These are phyloP conservation scores for Paramormyrops kingsleyae DNA, from an alignment of 2,113 vertebrate species.

Conservation along the genomic window DNA sequence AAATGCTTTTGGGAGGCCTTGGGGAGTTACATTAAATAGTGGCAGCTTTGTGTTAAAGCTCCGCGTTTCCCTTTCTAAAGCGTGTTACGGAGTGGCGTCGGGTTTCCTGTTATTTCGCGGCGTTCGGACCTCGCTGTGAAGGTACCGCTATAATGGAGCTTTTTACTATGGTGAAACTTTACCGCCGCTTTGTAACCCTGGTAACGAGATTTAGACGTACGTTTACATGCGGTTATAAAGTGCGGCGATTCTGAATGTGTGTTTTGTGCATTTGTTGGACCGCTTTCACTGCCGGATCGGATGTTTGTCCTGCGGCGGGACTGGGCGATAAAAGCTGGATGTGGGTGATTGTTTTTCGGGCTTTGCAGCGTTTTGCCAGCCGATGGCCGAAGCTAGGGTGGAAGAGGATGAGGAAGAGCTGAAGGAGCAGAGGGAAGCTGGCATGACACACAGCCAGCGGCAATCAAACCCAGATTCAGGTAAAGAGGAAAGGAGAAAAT, in stretches of 20 bases:
- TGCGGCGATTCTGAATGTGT: background rate
- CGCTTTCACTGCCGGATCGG: background rate
- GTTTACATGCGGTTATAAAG: background rate
- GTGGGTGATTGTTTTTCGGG: background rate
- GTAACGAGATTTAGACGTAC: background rate
- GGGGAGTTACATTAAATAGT: background rate
- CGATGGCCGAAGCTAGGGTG: slow-evolving; percentile 77
- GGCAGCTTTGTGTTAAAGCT: background rate
- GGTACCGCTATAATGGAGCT: background rate
- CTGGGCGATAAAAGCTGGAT: background rate
- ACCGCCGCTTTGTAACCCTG: background rate
- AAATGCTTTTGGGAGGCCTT: background rate
- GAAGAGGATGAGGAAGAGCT: slow-evolving; percentile 73
- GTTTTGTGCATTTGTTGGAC: background rate
- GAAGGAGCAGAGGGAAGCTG: slow-evolving; percentile 58
- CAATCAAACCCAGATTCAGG: slow-evolving; percentile 57
- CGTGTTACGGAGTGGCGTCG: slow-evolving; percentile 44
- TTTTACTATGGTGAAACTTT: background rate
- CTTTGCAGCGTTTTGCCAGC: slow-evolving; percentile 17
- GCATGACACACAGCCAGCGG: slow-evolving; percentile 55
- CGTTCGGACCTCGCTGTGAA: slow-evolving; percentile 47
- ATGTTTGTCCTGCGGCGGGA: background rate
- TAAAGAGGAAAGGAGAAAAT: slow-evolving; percentile 28
- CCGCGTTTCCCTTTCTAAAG: background rate
- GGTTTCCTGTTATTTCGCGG: slow-evolving; percentile 66